Evolutionary conservation across 1,140 invertebrate genomes (phyloP).

Genomic region (Halictus rubicundus): DNA sequence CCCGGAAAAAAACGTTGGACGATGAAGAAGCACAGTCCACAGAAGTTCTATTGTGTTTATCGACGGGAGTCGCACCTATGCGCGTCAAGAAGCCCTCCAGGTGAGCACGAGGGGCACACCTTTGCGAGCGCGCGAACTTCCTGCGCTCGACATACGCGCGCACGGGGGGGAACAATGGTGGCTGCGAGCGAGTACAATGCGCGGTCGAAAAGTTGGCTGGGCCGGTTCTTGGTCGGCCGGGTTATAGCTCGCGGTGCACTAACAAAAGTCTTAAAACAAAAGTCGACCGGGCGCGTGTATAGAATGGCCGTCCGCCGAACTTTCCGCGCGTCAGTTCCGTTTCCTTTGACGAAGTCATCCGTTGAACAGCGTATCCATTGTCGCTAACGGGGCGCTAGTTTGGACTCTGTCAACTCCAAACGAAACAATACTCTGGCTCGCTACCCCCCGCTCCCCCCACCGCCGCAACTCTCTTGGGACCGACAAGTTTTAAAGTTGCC

Average conservation of each 20-base stretch:
- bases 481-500: background rate
- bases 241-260: conserved; percentile 32
- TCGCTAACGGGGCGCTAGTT: conserved; percentile 39
- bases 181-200: conserved; percentile 38
- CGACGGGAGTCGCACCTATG: background rate
- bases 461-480: too few species aligned
- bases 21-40: too few species aligned
- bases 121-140: conserved; percentile 14
- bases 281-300: conserved; percentile 41
- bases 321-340: conserved; percentile 61
- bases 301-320: conserved; percentile 56
- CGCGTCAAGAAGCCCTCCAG: conserved; percentile 42
- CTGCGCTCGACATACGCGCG: conserved; percentile 37
- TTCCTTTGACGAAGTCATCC: conserved; percentile 64
- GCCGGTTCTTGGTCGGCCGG: conserved; percentile 6
- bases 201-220: conserved; percentile 56
- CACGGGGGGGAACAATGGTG: conserved; percentile 48
- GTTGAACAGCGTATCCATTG: conserved; percentile 58
- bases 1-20: too few species aligned
- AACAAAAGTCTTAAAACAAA: conserved; percentile 68
- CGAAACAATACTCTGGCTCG: conserved; percentile 42
- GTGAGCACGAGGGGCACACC: conserved; percentile 12
- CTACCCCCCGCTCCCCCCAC: too few species aligned
- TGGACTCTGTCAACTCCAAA: conserved; percentile 24
- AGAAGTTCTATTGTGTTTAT: background rate